Conservation (phyloP, 2,797 vertebrate species). For the Pipistrellus pipistrellus region DNA sequence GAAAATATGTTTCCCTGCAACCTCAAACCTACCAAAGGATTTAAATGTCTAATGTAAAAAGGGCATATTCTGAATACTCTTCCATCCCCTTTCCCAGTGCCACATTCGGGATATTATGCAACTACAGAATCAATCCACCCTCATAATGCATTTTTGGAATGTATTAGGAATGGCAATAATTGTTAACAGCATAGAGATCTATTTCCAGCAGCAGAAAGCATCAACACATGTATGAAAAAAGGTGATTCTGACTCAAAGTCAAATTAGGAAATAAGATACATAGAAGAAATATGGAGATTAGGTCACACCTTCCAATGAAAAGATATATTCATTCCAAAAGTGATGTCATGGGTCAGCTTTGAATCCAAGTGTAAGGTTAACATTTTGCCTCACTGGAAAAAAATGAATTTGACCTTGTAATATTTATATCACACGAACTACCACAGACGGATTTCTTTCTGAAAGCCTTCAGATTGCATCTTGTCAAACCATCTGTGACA, state of each 20-base stretch:
- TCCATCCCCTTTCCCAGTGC: constrained; percentile 16
- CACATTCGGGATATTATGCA: constrained; percentile 67
- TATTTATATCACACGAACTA: constrained; percentile 78
- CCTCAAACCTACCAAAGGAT: constrained; percentile 38
- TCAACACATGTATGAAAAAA: constrained; percentile 77
- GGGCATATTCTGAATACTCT: constrained; percentile 41
- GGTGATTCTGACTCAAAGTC: constrained; percentile 74
- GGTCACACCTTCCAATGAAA: constrained; percentile 74
- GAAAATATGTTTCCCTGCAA: constrained; percentile 46
- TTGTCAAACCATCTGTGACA: constrained; percentile 59
- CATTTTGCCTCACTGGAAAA: constrained; percentile 69
- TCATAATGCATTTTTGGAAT: constrained; percentile 77
- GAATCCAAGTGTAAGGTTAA: constrained; percentile 81
- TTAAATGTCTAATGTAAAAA: constrained; percentile 63
- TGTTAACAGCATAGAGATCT: constrained; percentile 74
- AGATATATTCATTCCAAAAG: constrained; percentile 79
- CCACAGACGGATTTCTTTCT: constrained; percentile 74
- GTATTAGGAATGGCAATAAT: constrained; percentile 71
- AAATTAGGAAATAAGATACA: constrained; percentile 80
- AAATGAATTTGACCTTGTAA: constrained; percentile 81
- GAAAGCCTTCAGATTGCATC: constrained; percentile 80
- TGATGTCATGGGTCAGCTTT: constrained; percentile 78
- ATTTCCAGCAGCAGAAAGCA: constrained; percentile 75
- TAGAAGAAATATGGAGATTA: constrained; percentile 73
- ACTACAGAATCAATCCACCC: constrained; percentile 70